Evolutionary conservation across 2,113 vertebrate species (phyloP), one percentile per base, ranked within the genome.

Genomic region (Zosterops pallidus): DNA sequence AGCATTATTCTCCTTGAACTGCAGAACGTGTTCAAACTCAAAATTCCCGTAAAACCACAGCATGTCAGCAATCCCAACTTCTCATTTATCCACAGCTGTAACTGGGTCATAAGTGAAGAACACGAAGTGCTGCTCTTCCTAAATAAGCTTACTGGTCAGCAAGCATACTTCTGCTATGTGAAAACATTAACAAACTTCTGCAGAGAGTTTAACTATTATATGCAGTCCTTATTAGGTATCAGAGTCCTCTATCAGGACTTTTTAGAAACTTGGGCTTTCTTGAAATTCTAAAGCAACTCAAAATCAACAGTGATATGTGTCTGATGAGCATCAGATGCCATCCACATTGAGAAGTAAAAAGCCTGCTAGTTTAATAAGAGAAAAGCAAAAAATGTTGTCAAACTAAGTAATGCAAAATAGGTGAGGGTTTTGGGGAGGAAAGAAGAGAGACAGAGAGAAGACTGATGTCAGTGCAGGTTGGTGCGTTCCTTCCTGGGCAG

Each of bases 21-120:
- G 35, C 62, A 92, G 44, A 74, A 33, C 6, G 65, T 23, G 33
- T 39, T 89, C 31, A 65, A 77, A 79, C 49, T 59, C 69, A 64
- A 70, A 94, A 90, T 84, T 78, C 77, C 74, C 62, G 16, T 41
- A 83, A 94, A 92, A 83, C 57, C 74, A 76, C 78, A 87, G 44
- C 1, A 14, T 62, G 67, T 85, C 29, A 5, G 62, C 89, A 89
- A 86, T 63, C 83, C 39, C 4, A 5, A 20, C 59, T 74, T 74
- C 64, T 86, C 39, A 67, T 68, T 63, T 80, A 81, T 47, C 67
- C 60, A 33, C 68, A 71, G 39, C 72, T 71, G 33, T 74, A 92
- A 81, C 64, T 74, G 71, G 79, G 86, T 90, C 79, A 25, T 26
- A 93, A 93, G 56, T 31, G 64, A 86, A 86, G 56, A 89, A 88